Percentiles rank a stretch among this genome's conserved stretches.
These are phyloP conservation scores for Xiphophorus maculatus DNA, from an alignment of 2,113 vertebrate species.

Conservation along the genomic window DNA sequence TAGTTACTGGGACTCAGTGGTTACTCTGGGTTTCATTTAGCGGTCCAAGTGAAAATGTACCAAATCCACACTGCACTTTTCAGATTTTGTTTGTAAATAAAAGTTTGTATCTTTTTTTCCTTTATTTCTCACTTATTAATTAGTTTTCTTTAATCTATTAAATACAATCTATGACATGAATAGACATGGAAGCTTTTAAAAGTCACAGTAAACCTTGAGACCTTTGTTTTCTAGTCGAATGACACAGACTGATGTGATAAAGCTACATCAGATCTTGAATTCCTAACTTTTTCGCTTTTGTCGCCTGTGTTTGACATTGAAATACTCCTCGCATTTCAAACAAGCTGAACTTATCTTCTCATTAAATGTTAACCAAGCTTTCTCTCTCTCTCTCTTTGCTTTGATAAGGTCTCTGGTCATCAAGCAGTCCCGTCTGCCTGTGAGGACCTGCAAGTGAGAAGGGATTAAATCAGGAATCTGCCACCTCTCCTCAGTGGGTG, in stretches of 20 bases:
- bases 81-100: too few species aligned
- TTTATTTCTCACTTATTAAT: too few species aligned
- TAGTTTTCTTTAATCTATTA: too few species aligned
- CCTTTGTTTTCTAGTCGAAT: background rate
- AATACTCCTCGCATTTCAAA: background rate
- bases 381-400: slow-evolving; percentile 67
- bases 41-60: too few species aligned
- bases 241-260: too few species aligned
- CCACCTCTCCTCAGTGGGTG: slow-evolving; percentile 62
- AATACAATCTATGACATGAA: too few species aligned
- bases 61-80: too few species aligned
- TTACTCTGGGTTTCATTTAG: too few species aligned
- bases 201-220: background rate
- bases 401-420: slow-evolving; percentile 67
- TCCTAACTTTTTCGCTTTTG: background rate
- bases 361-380: slow-evolving; percentile 38
- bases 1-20: too few species aligned
- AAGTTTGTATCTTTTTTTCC: too few species aligned
- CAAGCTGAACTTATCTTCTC: background rate
- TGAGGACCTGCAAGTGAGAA: slow-evolving; percentile 65
- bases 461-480: slow-evolving; percentile 54
- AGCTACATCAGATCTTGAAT: background rate
- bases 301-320: background rate
- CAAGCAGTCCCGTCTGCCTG: slow-evolving; percentile 47
- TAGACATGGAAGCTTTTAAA: too few species aligned